These are phyloP conservation scores for Slavum lentiscoides DNA, from an alignment of 2,888 invertebrate species.

Conservation along the genomic window DNA sequence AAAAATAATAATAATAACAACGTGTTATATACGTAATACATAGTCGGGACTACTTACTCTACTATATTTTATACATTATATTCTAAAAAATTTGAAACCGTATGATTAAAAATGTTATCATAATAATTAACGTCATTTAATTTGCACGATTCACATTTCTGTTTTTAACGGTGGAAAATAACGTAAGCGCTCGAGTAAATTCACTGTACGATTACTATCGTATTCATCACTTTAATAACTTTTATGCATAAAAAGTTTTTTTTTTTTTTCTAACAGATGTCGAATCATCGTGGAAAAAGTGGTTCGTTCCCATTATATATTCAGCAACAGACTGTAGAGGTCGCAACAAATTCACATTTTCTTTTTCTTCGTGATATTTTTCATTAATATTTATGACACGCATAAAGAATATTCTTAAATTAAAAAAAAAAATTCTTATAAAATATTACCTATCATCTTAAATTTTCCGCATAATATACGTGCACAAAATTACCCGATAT, in stretches of 20 bases:
- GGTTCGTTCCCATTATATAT: slow-evolving; percentile 2
- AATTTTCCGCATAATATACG: too few species aligned
- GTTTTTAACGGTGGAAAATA: neutral
- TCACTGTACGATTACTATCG: neutral
- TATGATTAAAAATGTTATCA: neutral
- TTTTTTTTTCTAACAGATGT: neutral
- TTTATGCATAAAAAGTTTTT: neutral
- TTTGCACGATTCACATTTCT: neutral
- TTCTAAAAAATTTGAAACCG: neutral
- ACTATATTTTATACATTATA: too few species aligned
- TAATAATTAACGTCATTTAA: neutral
- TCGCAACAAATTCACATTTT: neutral
- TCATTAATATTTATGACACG: neutral
- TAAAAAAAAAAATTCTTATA: neutral
- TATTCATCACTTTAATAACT: neutral
- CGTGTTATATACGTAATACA: neutral
- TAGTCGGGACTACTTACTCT: neutral
- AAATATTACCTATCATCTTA: too few species aligned
- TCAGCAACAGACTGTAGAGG: neutral
- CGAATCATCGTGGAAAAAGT: slow-evolving; percentile 9
- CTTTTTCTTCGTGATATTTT: neutral
- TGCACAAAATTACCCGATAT: neutral
- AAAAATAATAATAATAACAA: neutral
- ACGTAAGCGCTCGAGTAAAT: neutral
- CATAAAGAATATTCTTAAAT: neutral